These are phyloP conservation scores for Dryomyza anilis DNA, from an alignment of 2,888 invertebrate genomes.

Conservation along the genomic window DNA sequence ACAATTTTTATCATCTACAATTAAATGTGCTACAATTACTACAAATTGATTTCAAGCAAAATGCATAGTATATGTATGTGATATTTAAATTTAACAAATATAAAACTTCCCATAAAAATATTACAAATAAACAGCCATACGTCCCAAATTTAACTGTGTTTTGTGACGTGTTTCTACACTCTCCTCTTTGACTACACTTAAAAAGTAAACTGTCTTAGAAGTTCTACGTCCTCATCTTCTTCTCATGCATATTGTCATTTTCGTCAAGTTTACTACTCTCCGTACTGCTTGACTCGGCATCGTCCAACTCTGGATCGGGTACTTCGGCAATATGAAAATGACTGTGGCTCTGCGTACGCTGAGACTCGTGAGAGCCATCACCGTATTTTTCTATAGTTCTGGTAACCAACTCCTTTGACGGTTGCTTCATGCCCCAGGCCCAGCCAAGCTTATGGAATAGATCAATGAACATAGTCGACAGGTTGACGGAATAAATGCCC, in stretches of 20 bases:
- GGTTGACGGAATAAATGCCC: constrained; percentile 71
- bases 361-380: constrained; percentile 55
- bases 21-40: constrained; percentile 24
- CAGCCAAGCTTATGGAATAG: constrained; percentile 72
- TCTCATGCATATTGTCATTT: constrained; percentile 48
- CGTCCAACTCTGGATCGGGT: constrained; percentile 54
- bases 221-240: constrained; percentile 40
- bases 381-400: constrained; percentile 66
- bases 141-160: constrained; percentile 16
- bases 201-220: neutral
- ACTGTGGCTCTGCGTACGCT: constrained; percentile 34
- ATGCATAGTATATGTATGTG: too few relatives aligned
- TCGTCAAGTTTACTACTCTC: constrained; percentile 56
- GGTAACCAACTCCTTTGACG: constrained; percentile 65
- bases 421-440: constrained; percentile 77
- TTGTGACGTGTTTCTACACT: constrained; percentile 17
- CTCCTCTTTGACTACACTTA: neutral
- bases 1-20: constrained; percentile 30
- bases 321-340: constrained; percentile 53
- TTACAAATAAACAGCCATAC: constrained; percentile 27
- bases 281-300: constrained; percentile 55
- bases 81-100: constrained; percentile 16
- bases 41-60: constrained; percentile 8
- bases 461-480: constrained; percentile 74
- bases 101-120: constrained; percentile 29